Evolutionary conservation across 2,797 vertebrate genomes (phyloP), one percentile per base, ranked within the genome.

Genomic region (Scyliorhinus canicula): DNA sequence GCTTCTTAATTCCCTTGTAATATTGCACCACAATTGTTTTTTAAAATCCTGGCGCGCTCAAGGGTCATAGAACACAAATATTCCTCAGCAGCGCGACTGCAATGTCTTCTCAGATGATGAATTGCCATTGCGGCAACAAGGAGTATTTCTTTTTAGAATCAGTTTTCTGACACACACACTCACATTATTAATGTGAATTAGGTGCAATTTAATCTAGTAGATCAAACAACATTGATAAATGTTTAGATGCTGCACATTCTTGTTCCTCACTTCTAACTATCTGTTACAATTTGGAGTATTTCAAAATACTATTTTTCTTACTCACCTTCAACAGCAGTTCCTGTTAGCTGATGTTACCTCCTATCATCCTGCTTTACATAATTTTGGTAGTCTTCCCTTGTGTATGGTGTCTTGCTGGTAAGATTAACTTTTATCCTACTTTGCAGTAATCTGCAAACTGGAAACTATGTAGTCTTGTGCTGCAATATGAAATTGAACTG

Each of bases 181-280:
- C 88, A 91, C 21, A 40, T 60, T 60, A 60, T 21, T 47, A 47
- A 82, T 82, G 40, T 47, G 79, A 24, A 90, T 60, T 60, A 57
- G 55, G 55, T 60, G 35, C 19, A 60, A 90, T 60, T 90, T 90
- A 90, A 57, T 90, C 35, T 19, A 24, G 55, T 40, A 60, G 79
- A 86, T 86, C 26, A 86, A 55, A 86, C 14, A 12, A 86, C 47
- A 86, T 55, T 86, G 84, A 86, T 35, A 35, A 52, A 86, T 86
- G 50, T 86, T 86, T 31, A 86, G 12, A 55, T 86, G 50, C 31
- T 19, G 55, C 55, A 57, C n/a, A 91, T 91, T 91, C 40, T n/a
- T 91, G 88, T 91, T 91, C n/a, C 57, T 91, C 88, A 91, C 57
- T 91, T 65, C 88, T 8, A 63, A 40, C 6, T 24, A 63, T 63